Base-by-base conservation (phyloP, 2,797 vertebrate genomes). In the Coccyzus lansbergi region DNA sequence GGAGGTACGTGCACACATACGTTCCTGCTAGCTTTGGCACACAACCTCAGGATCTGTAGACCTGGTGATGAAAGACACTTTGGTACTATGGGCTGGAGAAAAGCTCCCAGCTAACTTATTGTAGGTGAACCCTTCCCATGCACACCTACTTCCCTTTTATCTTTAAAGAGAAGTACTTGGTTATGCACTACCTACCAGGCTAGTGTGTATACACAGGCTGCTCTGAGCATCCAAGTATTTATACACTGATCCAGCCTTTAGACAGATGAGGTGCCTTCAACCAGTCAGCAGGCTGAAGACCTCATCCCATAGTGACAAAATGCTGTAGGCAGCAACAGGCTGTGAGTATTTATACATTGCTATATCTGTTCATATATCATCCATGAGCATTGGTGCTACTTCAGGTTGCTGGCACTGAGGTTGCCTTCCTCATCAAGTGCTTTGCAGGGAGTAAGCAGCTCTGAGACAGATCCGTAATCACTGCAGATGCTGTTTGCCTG, bases 401-500 rank as follows among this genome's bases (percentile, higher is more conserved):
- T 83, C 76, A 90, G 82, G 92, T 76, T 88, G 82, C 1, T 91
- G 85, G 91, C 72, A 91, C 40, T 17, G 3, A 51, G 58, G 55
- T 44, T 44, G 69, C 55, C 58, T 58, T 87, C 58, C 58, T 86
- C 87, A 83, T 62, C 68, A 72, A 92, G 53, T 18, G 65, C 59
- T 91, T n/a, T 0, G 0, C 63, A 51, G 75, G 74, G 84, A 95
- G 78, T 92, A 96, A 94, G 86, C 86, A 84, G 87, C 81, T 91
- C 83, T 63, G 36, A 92, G 91, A 84, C 89, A 90, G 70, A 92
- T 81, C 86, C 7, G 3, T 88, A 88, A 95, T 69, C 21, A 48
- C 63, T 76, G 90, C 81, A 95, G 93, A 94, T 96, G 91, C 92
- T 94, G 90, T 89, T 92, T 94, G 90, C 67, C 88, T 65, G 80